Conservation (phyloP, 1,140 invertebrate species). For the Nephila pilipes region DNA sequence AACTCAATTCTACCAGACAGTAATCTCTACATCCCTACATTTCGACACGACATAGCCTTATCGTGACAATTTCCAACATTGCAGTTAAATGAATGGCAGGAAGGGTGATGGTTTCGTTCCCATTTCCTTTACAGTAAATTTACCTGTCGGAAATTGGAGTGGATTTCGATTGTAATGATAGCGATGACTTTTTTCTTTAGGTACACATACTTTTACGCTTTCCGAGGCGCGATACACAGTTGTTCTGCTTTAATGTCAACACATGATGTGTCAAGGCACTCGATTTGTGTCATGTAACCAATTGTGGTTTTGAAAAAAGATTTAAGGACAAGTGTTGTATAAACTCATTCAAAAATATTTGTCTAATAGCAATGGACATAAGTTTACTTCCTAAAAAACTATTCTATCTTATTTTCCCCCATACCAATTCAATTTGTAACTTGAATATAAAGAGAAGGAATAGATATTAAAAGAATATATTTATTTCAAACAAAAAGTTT, state of each 20-base stretch:
- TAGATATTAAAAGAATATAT: no score
- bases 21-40: background rate
- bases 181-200: background rate
- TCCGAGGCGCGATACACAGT: background rate
- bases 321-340: no score
- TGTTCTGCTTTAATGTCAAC: background rate
- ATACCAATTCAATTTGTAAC: no score
- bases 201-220: background rate
- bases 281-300: no score
- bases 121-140: background rate
- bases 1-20: background rate
- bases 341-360: no score
- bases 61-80: background rate
- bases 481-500: no score
- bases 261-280: background rate
- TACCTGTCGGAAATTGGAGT: background rate
- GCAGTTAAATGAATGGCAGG: slow-evolving; percentile 1
- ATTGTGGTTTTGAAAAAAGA: no score
- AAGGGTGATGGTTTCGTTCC: slow-evolving; percentile 5
- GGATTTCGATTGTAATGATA: background rate
- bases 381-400: no score
- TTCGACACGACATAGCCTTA: background rate
- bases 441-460: no score
- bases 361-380: no score
- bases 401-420: no score